Base-by-base conservation (phyloP, 2,797 vertebrate species). In the Micropoecilia bifurca region DNA sequence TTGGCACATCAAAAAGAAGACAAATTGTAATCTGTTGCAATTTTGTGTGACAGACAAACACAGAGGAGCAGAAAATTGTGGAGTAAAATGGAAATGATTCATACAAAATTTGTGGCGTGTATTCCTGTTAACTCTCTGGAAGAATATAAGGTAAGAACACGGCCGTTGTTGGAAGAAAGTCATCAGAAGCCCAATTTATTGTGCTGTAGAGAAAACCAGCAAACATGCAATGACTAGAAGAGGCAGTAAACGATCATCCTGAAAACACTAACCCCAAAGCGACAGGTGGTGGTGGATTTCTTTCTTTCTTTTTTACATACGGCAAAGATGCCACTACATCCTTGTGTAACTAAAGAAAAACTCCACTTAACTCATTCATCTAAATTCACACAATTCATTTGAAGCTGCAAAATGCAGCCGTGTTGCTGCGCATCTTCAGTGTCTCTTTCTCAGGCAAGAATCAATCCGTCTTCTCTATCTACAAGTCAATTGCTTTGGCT, bases 381-480 rank as follows among this genome's bases (percentile, higher is more conserved):
- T 8, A 7, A 71, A 28, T 71, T 28, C 13, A 41, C 63, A 46
- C 8, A 13, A 41, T 43, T 28, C 13, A 43, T 71, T 16, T n/a
- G 22, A 45, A 45, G 6, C 10, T n/a, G 12, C 39, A n/a, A 43
- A 25, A 45, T 43, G 39, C 66, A 69, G 39, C 39, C 66, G 14
- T 45, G 66, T 45, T 53, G 41, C 45, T 71, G 68, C 3, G 5
- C 4, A 25, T 69, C 20, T 46, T 46, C 43, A 8, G 25, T 16
- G 41, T 46, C 25, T 71, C 39, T 69, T 43, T 43, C 66, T 43
- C 66, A 69, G 22, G 39, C 41, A 28, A 12, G 68, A 28, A 71
- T 71, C 68, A 71, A 71, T 71, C 41, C n/a, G 25, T 71, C 68
- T 41, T 7, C 41, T 71, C 25, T 43, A 41, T 75, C 59, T 61